Conservation (phyloP, 2,797 vertebrate genomes). For the Steatocranus sp. region DNA sequence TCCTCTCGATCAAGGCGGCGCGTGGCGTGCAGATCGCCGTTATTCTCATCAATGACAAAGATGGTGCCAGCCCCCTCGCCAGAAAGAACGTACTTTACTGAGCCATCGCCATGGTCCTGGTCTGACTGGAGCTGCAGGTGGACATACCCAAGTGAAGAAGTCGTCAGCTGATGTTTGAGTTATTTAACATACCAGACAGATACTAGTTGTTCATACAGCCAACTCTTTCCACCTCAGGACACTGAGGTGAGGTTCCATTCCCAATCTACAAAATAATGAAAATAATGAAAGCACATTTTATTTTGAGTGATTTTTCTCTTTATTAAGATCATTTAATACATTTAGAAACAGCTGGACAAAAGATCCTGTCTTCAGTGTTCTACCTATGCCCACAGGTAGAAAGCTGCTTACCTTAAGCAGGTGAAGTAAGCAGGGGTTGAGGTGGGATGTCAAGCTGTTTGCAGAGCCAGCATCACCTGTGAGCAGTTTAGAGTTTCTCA, state of each 20-base stretch:
- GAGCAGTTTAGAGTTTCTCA: neutral
- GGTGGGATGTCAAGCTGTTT: neutral
- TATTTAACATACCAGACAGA: neutral
- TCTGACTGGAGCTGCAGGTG: constrained; percentile 90
- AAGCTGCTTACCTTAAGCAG: neutral
- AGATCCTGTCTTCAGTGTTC: neutral
- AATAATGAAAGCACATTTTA: neutral
- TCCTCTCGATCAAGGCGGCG: constrained; percentile 91
- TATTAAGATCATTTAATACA: neutral
- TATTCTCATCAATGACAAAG: constrained; percentile 89
- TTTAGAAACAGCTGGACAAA: neutral
- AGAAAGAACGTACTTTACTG: constrained; percentile 88
- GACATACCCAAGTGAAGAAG: neutral
- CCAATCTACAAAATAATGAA: neutral
- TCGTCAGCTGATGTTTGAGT: neutral
- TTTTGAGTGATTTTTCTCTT: neutral
- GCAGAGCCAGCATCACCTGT: neutral
- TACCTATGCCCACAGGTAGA: neutral
- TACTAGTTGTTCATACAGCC: neutral
- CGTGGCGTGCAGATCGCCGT: constrained; percentile 92
- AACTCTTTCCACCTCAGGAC: neutral
- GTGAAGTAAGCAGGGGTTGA: neutral
- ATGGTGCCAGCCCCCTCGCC: constrained; percentile 90
- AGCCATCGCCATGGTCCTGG: constrained; percentile 86
- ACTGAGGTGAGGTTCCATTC: neutral